Percentiles rank a stretch among this genome's conserved stretches.
Evolutionary conservation across 2,113 vertebrate species (phyloP).

Genomic region (Dissostichus mawsoni): DNA sequence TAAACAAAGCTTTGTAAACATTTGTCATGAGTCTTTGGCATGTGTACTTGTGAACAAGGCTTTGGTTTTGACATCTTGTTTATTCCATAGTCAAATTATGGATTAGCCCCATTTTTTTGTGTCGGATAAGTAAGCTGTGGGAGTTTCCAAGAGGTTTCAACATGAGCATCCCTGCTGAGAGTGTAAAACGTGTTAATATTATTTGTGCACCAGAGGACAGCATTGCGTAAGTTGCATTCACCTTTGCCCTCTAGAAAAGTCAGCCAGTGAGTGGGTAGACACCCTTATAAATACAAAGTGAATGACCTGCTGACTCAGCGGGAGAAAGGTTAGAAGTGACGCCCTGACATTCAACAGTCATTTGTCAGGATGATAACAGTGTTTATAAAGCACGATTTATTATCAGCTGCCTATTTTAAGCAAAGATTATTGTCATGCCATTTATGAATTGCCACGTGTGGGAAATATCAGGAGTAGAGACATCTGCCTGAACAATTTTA

Average conservation of each 20-base stretch:
- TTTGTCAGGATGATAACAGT: too few species aligned
- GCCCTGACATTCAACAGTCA: too few species aligned
- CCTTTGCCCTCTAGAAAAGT: not conserved
- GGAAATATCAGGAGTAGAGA: too few species aligned
- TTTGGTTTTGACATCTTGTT: not conserved
- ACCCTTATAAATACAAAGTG: not conserved
- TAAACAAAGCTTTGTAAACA: conserved; percentile 19
- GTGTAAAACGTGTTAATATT: not conserved
- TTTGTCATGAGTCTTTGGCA: not conserved
- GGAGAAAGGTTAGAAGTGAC: not conserved
- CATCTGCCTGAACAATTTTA: too few species aligned
- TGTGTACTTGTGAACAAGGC: not conserved
- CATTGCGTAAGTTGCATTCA: not conserved
- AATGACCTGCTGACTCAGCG: not conserved
- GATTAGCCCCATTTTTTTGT: too few species aligned
- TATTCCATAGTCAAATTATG: too few species aligned
- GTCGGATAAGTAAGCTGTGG: not conserved
- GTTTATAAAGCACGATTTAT: not conserved
- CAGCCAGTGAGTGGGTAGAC: not conserved
- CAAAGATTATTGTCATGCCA: not conserved
- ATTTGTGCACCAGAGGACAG: not conserved
- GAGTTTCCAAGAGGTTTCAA: not conserved
- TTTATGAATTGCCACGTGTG: too few species aligned
- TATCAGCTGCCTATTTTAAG: not conserved
- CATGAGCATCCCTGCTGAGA: not conserved